Evolutionary conservation across 2,888 invertebrate genomes (phyloP).

Genomic region (Neuroscelio doddi): DNA sequence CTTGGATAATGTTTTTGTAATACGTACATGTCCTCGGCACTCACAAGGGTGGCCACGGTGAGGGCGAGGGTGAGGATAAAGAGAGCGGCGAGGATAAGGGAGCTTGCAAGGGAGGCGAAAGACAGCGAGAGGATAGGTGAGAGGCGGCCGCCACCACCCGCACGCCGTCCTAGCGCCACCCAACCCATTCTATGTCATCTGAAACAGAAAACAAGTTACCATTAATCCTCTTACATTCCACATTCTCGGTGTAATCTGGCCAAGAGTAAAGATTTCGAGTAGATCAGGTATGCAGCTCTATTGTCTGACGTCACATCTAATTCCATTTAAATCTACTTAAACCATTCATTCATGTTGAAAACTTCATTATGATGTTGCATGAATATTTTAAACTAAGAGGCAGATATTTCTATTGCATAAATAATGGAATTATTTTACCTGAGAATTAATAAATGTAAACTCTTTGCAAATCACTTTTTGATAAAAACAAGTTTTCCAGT

Average conservation of each 20-base stretch:
- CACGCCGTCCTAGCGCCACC: slow-evolving; percentile 85
- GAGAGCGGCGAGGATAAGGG: slow-evolving; percentile 65
- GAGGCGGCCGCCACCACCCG: slow-evolving; percentile 70
- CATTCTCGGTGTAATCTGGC: slow-evolving; percentile 9
- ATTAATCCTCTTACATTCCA: slow-evolving; percentile 11
- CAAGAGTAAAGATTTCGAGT: not conserved
- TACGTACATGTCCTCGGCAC: slow-evolving; percentile 70
- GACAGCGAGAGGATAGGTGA: slow-evolving; percentile 71
- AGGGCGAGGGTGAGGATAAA: slow-evolving; percentile 68
- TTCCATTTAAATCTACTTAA: too few relatives aligned
- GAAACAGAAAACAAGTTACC: slow-evolving; percentile 72
- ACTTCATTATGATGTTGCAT: too few relatives aligned
- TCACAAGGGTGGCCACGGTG: slow-evolving; percentile 67
- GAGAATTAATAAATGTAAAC: too few relatives aligned
- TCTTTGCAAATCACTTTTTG: too few relatives aligned
- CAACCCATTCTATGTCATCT: slow-evolving; percentile 95
- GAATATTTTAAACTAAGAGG: too few relatives aligned
- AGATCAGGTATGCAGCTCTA: too few relatives aligned
- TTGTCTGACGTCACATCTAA: too few relatives aligned
- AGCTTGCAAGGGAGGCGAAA: slow-evolving; percentile 70
- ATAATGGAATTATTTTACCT: too few relatives aligned
- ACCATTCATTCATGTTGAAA: too few relatives aligned
- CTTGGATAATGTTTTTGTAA: slow-evolving; percentile 20
- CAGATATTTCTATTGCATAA: too few relatives aligned
- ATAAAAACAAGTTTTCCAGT: too few relatives aligned